Evolutionary conservation across 2,797 vertebrate genomes (phyloP), one percentile per base, ranked within the genome.

Genomic region (Rhinophrynus dorsalis): DNA sequence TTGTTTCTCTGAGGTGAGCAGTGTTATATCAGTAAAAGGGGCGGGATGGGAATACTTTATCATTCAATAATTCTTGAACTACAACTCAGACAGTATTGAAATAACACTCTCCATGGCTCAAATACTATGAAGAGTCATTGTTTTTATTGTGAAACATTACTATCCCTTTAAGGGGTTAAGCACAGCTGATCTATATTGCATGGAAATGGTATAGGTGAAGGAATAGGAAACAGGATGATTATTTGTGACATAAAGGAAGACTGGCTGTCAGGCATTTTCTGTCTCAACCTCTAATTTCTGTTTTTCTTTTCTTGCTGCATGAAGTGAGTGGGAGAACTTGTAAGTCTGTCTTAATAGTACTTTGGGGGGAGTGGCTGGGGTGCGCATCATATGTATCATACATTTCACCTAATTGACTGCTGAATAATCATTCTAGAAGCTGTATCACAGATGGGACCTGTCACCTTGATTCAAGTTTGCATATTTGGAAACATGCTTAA

Each of bases 291-390:
- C 23, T 59, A 1, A 15, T 56, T 42, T 60, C 26, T 84, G 60
- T 86, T 57, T 84, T 84, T 62, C 88, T 81, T 85, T 78, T 80
- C 33, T 80, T 74, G 79, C 85, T 88, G 81, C 92, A 91, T 87
- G 87, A 93, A 98, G 97, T 30, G 97, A 99, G 78, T 99, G 97
- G 97, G 97, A 99, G 84, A 98, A 93, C 85, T 89, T 98, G 97
- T 99, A 90, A 98, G 96, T 98, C 84, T 67, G 32, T 11, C 32
- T 59, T n/a, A 20, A 32, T 52, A 3, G 10, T 29, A 6, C 15
- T 24, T 12, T 24, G 52, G 35, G 12, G 10, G 9, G 55, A 3
- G 8, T 58, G 55, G 35, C 13, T 12, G 13, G 17, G 10, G 6
- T 17, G 8, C 11, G 15, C 9, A 6, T 47, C 3, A 3, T 6